Conservation (phyloP, 1,140 invertebrate species). For the Nebria ingens region DNA sequence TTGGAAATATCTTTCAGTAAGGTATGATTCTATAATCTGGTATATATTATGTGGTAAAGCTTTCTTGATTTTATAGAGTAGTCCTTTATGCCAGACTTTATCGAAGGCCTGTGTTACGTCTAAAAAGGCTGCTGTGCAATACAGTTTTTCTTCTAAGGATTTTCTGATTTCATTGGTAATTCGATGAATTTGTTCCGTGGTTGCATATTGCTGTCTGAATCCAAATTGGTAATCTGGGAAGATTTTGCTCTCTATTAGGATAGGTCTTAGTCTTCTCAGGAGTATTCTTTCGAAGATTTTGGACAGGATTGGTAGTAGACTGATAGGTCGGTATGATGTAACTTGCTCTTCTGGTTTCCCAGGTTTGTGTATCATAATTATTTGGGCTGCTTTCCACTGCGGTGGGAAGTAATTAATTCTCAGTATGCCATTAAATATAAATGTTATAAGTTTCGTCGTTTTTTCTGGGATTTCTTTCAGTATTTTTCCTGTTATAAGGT, state of each 20-base stretch:
- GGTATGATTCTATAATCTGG: constrained; percentile 22
- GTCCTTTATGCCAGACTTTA: constrained; percentile 26
- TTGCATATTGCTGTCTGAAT: constrained; percentile 13
- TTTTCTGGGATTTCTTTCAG: background rate
- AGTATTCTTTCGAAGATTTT: constrained; percentile 20
- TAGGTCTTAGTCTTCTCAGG: constrained; percentile 9
- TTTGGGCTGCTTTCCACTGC: background rate
- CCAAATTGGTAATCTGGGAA: constrained; percentile 16
- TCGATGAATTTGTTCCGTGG: constrained; percentile 15
- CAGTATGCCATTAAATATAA: constrained; percentile 6
- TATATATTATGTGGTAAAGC: constrained; percentile 18
- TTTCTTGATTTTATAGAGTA: constrained; percentile 24
- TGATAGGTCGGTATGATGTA: constrained; percentile 19
- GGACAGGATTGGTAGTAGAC: constrained; percentile 16
- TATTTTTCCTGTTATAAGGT: background rate
- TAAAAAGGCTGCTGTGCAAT: constrained; percentile 20
- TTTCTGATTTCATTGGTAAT: background rate
- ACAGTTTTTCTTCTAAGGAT: constrained; percentile 14
- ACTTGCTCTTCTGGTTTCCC: background rate
- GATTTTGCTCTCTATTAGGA: background rate
- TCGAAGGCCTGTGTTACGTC: constrained; percentile 32
- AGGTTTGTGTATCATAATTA: constrained; percentile 10
- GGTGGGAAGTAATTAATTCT: constrained; percentile 7
- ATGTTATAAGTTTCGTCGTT: background rate
- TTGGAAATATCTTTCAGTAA: constrained; percentile 20